Base-by-base conservation (phyloP, 2,888 invertebrate genomes). In the Acleris laterana region DNA sequence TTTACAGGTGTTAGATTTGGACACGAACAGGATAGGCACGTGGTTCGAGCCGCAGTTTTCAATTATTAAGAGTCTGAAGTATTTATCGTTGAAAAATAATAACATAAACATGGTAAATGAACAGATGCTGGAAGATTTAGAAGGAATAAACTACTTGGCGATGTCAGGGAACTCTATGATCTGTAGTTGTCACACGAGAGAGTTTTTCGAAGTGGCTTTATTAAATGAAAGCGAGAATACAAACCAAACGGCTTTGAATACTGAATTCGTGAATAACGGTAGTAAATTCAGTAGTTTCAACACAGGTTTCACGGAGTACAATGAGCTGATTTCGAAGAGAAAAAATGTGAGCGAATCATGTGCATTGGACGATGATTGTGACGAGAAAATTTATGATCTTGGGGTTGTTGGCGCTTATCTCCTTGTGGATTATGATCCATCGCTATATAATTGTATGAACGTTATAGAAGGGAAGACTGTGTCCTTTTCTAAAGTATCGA, bases 121-220 rank as follows among this genome's bases (percentile, higher is more conserved):
- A 16, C 89, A 90, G 46, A 95, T 95, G 94, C 75, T 94, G 0
- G 71, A 79, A 16, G 95, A 95, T 71, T 85, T 95, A 6, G 75
- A 82, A 1, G 71, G 81, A 0, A 67, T 95, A 1, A 76, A 86
- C 0, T 93, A 89, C 63, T 68, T 95, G 0, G 92, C 90, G 1
- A 59, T 96, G 0, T 90, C 93, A 0, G 87, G 87, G 0, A 96
- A 96, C 74, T 91, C 92, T 7, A 91, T 95, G 20, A 83, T 94
- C 0, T 96, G 96, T 74, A 94, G 93, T 60, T 95, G 95, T 68
- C 80, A 90, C 3, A 77, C 93, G 0, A 88, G 93, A 63, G 91
- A 94, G n/a, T 81, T 95, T 9, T 87, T 93, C 44, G 92, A 94
- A 46, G 72, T 85, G 17, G 86, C 86, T 0, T 69, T 75, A 0